Evolutionary conservation across 2,113 vertebrate species (phyloP).

Genomic region (Esox niger): DNA sequence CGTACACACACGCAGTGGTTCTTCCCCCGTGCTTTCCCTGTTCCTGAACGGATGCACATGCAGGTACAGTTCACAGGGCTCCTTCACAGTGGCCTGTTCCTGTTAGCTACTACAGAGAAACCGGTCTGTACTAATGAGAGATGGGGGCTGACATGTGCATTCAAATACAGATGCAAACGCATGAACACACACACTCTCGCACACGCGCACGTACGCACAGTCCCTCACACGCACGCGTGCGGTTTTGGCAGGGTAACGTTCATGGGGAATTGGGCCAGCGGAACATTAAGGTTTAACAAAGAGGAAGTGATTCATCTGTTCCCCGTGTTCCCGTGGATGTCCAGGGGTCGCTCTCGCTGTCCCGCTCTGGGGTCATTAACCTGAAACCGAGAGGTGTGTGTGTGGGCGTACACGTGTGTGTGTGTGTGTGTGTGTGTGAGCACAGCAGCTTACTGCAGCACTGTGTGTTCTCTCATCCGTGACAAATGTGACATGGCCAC

Average conservation of each 20-base stretch:
- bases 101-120: constrained; percentile 66
- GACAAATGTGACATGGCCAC: constrained; percentile 37
- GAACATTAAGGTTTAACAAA: constrained; percentile 52
- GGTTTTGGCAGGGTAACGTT: constrained; percentile 32
- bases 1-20: constrained; percentile 7
- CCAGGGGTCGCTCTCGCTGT: constrained; percentile 21
- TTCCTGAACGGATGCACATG: constrained; percentile 24
- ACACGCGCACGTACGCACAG: neutral
- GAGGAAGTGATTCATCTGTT: constrained; percentile 46
- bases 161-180: neutral
- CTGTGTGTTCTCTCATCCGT: constrained; percentile 33
- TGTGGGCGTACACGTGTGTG: neutral
- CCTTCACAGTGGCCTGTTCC: constrained; percentile 70
- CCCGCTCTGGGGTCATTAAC: constrained; percentile 25
- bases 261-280: constrained; percentile 37
- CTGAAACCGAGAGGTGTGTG: constrained; percentile 15
- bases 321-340: constrained; percentile 24
- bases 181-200: neutral
- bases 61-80: constrained; percentile 40
- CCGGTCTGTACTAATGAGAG: constrained; percentile 66
- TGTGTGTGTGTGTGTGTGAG: neutral
- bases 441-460: constrained; percentile 2
- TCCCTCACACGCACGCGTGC: neutral
- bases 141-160: neutral
- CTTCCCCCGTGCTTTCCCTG: constrained; percentile 27